Conservation (phyloP, 2,797 vertebrate species). For the Galago senegalensis region DNA sequence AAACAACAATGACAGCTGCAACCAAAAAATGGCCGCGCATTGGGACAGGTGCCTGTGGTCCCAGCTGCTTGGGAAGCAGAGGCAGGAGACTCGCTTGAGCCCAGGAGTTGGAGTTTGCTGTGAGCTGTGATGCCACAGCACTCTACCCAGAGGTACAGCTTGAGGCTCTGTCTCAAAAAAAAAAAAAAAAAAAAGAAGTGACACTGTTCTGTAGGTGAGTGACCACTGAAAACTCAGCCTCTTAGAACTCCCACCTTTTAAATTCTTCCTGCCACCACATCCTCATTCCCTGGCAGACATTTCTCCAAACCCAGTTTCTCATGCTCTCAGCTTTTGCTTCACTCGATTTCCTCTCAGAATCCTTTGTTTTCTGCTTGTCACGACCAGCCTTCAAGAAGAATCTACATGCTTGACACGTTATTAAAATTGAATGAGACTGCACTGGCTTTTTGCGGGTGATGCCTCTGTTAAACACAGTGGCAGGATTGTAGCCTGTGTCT, state of each 20-base stretch:
- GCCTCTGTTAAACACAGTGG: conserved; percentile 64
- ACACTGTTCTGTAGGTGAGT: neutral
- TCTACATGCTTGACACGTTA: conserved; percentile 79
- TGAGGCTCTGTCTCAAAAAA: no score
- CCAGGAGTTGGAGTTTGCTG: no score
- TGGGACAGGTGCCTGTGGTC: no score
- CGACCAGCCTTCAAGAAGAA: conserved; percentile 73
- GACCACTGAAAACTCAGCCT: neutral
- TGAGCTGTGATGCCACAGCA: no score
- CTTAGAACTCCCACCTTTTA: neutral
- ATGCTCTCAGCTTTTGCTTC: conserved; percentile 14
- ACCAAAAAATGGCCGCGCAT: no score
- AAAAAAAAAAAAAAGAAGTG: neutral
- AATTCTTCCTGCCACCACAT: neutral
- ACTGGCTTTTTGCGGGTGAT: conserved; percentile 51
- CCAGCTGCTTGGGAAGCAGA: no score
- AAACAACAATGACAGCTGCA: no score
- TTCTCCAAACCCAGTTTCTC: neutral
- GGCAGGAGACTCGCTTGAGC: no score
- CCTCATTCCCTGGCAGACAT: neutral
- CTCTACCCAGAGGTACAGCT: no score
- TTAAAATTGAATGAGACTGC: conserved; percentile 76
- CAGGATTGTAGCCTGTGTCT: neutral
- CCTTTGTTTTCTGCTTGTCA: conserved; percentile 77
- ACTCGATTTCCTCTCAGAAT: conserved; percentile 52